phyloP scores from a whole-genome alignment of 2,797 vertebrate species.

The Lacerta bilineata region DNA sequence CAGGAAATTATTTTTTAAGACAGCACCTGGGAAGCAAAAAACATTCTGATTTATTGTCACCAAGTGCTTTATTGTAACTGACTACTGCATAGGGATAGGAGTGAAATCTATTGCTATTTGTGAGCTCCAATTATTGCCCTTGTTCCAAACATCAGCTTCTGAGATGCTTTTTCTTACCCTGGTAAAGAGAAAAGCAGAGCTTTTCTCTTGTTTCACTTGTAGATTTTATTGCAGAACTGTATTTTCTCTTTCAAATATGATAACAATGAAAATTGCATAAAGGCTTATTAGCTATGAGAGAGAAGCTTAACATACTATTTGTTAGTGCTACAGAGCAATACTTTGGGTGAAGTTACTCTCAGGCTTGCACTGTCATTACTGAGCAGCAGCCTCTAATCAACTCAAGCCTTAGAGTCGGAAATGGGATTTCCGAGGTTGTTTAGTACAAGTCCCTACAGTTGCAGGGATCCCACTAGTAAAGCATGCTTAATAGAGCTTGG shows the following conservation, averaged over 20 bases:
- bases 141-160: slow-evolving; percentile 37
- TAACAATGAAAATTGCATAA: not conserved
- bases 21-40: slow-evolving; percentile 44
- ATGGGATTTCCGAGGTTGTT: no score
- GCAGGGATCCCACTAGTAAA: no score
- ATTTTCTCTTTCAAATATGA: not conserved
- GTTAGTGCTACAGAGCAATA: not conserved
- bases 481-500: no score
- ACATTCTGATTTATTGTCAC: slow-evolving; percentile 48
- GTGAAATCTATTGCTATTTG: slow-evolving; percentile 44
- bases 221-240: slow-evolving; percentile 20
- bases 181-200: slow-evolving; percentile 1
- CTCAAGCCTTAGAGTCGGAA: no score
- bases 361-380: no score
- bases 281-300: not conserved
- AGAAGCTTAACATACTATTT: not conserved
- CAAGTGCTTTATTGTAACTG: slow-evolving; percentile 36
- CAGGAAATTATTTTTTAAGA: slow-evolving; percentile 43
- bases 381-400: no score
- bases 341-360: not conserved
- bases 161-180: slow-evolving; percentile 19
- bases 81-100: slow-evolving; percentile 3
- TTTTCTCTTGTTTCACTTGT: not conserved
- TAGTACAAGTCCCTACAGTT: no score
- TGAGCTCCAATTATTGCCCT: slow-evolving; percentile 21